A percentile compares a stretch with the other conserved stretches of the same genome.
These are phyloP conservation scores for Pungitius pungitius DNA, from an alignment of 2,113 vertebrate genomes.

Conservation along the genomic window DNA sequence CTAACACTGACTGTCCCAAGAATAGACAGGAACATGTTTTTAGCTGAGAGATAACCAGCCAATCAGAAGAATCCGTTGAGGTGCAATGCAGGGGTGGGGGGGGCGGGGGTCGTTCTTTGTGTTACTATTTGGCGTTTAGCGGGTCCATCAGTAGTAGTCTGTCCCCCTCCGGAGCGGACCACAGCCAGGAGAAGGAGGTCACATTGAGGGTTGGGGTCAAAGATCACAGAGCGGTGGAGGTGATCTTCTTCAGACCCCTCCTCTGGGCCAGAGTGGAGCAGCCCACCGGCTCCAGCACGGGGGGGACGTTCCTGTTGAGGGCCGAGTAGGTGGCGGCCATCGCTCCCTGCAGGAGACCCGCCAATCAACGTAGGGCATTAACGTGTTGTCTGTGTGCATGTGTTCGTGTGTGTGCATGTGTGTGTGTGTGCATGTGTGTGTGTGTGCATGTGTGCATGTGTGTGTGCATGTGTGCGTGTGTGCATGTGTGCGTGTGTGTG, in stretches of 20 bases:
- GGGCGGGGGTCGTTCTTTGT: constrained; percentile 13
- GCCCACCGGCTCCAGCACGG: constrained; percentile 91
- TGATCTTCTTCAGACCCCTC: constrained; percentile 93
- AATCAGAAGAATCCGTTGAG: constrained; percentile 53
- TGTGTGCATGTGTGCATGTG: neutral
- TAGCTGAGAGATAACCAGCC: constrained; percentile 14
- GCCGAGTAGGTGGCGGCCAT: constrained; percentile 97
- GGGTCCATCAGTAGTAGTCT: constrained; percentile 76
- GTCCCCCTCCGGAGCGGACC: constrained; percentile 35
- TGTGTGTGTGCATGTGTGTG: neutral
- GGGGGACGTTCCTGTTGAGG: constrained; percentile 85
- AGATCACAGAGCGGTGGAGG: constrained; percentile 85
- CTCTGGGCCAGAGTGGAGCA: constrained; percentile 92
- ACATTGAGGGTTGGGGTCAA: constrained; percentile 44
- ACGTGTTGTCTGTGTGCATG: too few relatives aligned
- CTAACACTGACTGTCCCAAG: constrained; percentile 76
- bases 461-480: constrained; percentile 18
- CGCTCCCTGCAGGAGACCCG: constrained; percentile 82
- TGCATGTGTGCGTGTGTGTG: constrained; percentile 8
- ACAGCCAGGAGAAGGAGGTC: constrained; percentile 2
- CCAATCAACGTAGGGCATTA: too few relatives aligned
- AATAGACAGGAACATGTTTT: constrained; percentile 22
- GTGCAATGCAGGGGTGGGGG: constrained; percentile 8
- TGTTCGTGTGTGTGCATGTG: neutral
- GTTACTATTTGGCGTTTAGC: constrained; percentile 70